Percentiles rank a stretch among this genome's conserved stretches.
Evolutionary conservation across 2,113 vertebrate species (phyloP).

Genomic region (Marmota monax): DNA sequence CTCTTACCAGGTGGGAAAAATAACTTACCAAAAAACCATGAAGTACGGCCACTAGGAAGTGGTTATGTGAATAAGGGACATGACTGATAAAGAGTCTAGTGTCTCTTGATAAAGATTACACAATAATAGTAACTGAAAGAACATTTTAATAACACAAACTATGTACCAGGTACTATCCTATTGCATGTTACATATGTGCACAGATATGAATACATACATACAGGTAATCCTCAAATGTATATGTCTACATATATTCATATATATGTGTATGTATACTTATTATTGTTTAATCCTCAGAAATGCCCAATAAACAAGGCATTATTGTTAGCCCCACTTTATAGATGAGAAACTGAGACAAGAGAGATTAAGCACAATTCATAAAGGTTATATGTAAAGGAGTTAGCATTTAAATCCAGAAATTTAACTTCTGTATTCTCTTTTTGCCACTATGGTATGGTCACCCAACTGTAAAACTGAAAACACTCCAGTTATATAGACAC

Average conservation of each 20-base stretch:
- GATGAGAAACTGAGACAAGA: background rate
- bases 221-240: background rate
- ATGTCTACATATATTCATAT: background rate
- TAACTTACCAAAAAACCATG: background rate
- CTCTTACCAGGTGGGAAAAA: background rate
- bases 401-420: background rate
- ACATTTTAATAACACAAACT: constrained; percentile 30
- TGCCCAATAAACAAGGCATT: background rate
- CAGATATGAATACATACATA: background rate
- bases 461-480: background rate
- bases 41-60: background rate
- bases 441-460: background rate
- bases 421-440: background rate
- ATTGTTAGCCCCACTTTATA: constrained; percentile 9
- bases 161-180: background rate
- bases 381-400: background rate
- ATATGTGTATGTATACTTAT: background rate
- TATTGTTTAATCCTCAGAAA: background rate
- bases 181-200: background rate
- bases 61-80: background rate
- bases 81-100: background rate
- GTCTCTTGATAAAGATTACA: background rate
- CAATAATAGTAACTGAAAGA: background rate
- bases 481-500: background rate
- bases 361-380: background rate